Percentiles rank a stretch among this genome's conserved stretches.
Conservation (phyloP, 2,797 vertebrate species). For the Lithobates sylvaticus region DNA sequence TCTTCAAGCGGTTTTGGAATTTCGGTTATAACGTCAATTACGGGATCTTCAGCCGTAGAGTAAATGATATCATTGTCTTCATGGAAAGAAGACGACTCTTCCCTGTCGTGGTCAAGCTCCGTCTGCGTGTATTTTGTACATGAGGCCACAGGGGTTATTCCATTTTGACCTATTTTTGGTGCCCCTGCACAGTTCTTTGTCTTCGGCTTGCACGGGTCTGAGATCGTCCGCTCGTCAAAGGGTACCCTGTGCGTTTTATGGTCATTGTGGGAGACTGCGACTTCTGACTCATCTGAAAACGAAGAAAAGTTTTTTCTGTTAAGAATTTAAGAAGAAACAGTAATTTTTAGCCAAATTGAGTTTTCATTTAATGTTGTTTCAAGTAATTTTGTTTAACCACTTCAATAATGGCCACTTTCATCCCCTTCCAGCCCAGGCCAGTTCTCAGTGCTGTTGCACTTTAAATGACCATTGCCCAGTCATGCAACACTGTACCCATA, state of each 20-base stretch:
- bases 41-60: not conserved
- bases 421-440: no score
- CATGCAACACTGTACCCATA: no score
- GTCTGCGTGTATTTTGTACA: conserved; percentile 2
- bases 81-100: not conserved
- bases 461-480: no score
- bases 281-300: not conserved
- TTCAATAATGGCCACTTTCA: no score
- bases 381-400: no score
- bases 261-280: not conserved
- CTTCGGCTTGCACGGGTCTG: not conserved
- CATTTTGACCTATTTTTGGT: not conserved
- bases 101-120: not conserved
- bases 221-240: not conserved
- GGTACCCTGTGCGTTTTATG: not conserved
- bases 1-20: not conserved
- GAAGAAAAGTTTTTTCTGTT: not conserved
- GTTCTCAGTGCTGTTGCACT: no score
- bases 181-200: not conserved
- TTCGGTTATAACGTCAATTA: not conserved
- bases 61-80: not conserved
- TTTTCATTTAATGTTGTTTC: no score
- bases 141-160: not conserved
- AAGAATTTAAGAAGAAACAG: no score
- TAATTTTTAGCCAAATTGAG: no score